phyloP scores from a whole-genome alignment of 2,113 vertebrate species.

The Morone chrysops region DNA sequence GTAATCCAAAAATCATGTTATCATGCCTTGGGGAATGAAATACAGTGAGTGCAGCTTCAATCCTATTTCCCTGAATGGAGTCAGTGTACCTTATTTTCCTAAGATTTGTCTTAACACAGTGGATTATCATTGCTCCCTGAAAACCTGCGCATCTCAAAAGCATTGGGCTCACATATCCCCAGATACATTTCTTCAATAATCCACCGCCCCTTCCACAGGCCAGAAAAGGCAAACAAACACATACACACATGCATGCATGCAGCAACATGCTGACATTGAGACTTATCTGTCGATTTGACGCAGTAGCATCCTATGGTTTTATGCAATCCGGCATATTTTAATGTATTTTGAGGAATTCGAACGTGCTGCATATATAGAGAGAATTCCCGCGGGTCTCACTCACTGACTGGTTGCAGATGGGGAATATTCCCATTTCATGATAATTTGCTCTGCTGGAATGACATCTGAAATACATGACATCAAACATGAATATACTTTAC shows the following conservation, averaged over 20 bases:
- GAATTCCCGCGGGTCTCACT: slow-evolving; percentile 63
- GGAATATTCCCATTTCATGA: slow-evolving; percentile 68
- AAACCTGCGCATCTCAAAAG: slow-evolving; percentile 55
- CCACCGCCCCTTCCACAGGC: slow-evolving; percentile 41
- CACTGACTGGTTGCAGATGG: slow-evolving; percentile 65
- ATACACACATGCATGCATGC: slow-evolving; percentile 42
- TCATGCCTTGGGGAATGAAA: slow-evolving; percentile 71
- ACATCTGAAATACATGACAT: slow-evolving; percentile 54
- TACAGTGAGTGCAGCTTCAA: slow-evolving; percentile 73
- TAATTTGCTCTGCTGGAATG: slow-evolving; percentile 68
- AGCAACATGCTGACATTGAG: slow-evolving; percentile 59
- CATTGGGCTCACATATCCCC: slow-evolving; percentile 59
- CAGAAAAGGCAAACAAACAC: slow-evolving; percentile 5
- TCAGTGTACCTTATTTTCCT: slow-evolving; percentile 60
- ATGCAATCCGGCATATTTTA: slow-evolving; percentile 62
- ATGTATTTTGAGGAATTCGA: slow-evolving; percentile 64
- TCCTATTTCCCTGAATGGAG: slow-evolving; percentile 76
- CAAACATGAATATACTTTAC: slow-evolving; percentile 68
- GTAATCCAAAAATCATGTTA: slow-evolving; percentile 84
- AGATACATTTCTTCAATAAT: slow-evolving; percentile 69
- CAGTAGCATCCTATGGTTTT: slow-evolving; percentile 52
- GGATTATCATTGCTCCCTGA: slow-evolving; percentile 77
- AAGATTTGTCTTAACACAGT: slow-evolving; percentile 74
- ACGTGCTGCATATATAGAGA: slow-evolving; percentile 54
- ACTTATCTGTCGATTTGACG: slow-evolving; percentile 49